Base-by-base conservation (phyloP, 2,113 vertebrate genomes). In the Colaptes auratus region DNA sequence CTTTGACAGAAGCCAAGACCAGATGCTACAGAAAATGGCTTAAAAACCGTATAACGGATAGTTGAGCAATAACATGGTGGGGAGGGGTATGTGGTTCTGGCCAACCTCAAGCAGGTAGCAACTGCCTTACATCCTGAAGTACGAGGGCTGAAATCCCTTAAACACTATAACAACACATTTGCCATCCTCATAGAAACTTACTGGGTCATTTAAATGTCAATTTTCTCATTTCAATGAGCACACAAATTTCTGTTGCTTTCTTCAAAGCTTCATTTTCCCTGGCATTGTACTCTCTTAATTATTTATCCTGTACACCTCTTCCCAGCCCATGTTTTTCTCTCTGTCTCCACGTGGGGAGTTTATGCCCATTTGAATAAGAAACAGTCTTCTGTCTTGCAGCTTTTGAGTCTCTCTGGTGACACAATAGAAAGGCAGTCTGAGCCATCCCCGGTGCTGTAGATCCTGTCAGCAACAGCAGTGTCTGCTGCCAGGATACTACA, bases 1-100 rank as follows among this genome's bases (percentile, higher is more conserved):
- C 87, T 90, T 76, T 83, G 83, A 94, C 48, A 80, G 44, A 10
- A 89, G 84, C 86, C 79, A 82, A 80, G 74, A 86, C 53, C 53
- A 93, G 89, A 83, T 92, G 85, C 84, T 94, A 82, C 90, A 91
- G 87, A 79, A 90, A 89, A 84, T 73, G 58, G 21, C 69, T 81
- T 81, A 28, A 95, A 88, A 24, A 13, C 31, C 28, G 42, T 80
- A 0, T 71, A 86, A 80, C 28, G 55, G 75, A 44, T 55, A 92
- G 61, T 74, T 88, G 67, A 55, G 36, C 77, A 85, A 15, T 66
- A 80, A 77, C 18, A 11, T 56, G 19, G 4, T 0, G 0, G 18
- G 19, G 31, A 19, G 16, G 28, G 18, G 28, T 8, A 4, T 15
- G 27, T 27, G 27, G n/a, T 75, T 94, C 75, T 88, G 91, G 66